Percentiles rank a stretch among this genome's conserved stretches.
Evolutionary conservation across 2,888 invertebrate genomes (phyloP).

Genomic region (Apeira syringaria): DNA sequence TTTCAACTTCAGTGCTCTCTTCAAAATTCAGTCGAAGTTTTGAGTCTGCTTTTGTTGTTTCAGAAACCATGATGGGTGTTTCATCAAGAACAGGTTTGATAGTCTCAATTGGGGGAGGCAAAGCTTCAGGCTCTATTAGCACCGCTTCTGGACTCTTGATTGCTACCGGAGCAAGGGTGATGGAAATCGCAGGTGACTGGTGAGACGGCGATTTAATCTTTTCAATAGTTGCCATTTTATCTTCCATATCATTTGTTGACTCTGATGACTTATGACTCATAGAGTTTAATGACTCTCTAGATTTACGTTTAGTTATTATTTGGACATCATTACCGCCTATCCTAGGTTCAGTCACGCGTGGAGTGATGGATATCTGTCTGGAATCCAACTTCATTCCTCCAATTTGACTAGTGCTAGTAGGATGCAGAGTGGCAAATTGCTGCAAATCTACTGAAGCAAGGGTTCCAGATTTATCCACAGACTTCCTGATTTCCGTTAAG

Average conservation of each 20-base stretch:
- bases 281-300: conserved; percentile 54
- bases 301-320: conserved; percentile 57
- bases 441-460: conserved; percentile 61
- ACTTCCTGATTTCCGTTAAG: conserved; percentile 75
- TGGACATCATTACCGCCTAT: conserved; percentile 48
- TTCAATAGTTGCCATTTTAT: conserved; percentile 60
- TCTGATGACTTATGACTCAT: conserved; percentile 57
- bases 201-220: conserved; percentile 63
- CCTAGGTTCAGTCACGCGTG: conserved; percentile 56
- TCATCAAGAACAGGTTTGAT: conserved; percentile 54
- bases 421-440: conserved; percentile 68
- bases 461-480: conserved; percentile 63
- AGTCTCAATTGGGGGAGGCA: conserved; percentile 59
- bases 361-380: conserved; percentile 71
- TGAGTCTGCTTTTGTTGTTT: conserved; percentile 39
- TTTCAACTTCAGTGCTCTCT: conserved; percentile 24
- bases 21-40: conserved; percentile 26
- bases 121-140: conserved; percentile 57
- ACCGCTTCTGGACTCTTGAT: conserved; percentile 58
- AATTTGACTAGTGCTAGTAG: conserved; percentile 53
- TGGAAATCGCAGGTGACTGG: conserved; percentile 50
- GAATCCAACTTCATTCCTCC: conserved; percentile 60
- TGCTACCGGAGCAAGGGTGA: conserved; percentile 52
- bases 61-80: conserved; percentile 47
- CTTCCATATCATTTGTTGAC: conserved; percentile 54